phyloP scores from a whole-genome alignment of 2,888 invertebrate species.

The Agrochola litura region DNA sequence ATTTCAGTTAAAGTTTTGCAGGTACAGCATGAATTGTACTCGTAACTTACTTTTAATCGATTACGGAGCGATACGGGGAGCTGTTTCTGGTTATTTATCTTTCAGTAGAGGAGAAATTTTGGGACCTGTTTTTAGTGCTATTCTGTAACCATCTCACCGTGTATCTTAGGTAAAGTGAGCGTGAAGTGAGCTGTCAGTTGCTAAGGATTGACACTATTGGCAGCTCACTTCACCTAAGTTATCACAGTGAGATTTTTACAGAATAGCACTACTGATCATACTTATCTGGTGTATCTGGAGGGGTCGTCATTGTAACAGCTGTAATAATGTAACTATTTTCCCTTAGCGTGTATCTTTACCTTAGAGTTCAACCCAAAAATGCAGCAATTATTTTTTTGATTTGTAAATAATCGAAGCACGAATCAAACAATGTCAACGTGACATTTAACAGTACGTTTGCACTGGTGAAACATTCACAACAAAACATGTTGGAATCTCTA shows the following conservation, averaged over 20 bases:
- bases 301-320: constrained; percentile 75
- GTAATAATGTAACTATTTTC: constrained; percentile 1
- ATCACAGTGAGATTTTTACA: too few species aligned
- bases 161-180: too few species aligned
- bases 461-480: too few species aligned
- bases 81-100: neutral
- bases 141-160: too few species aligned
- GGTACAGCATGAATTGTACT: constrained; percentile 20
- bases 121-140: neutral
- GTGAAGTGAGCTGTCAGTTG: too few species aligned
- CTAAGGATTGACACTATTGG: too few species aligned
- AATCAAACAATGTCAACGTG: neutral
- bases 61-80: neutral
- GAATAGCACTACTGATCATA: constrained; percentile 85
- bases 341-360: neutral
- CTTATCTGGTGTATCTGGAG: constrained; percentile 82
- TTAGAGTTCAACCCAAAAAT: neutral
- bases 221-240: too few species aligned
- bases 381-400: neutral
- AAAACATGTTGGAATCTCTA: too few species aligned
- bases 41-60: constrained; percentile 29
- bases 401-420: neutral
- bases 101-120: neutral
- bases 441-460: neutral
- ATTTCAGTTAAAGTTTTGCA: constrained; percentile 51